These are phyloP conservation scores for Hipposideros armiger DNA, from an alignment of 2,113 vertebrate genomes.

Conservation along the genomic window DNA sequence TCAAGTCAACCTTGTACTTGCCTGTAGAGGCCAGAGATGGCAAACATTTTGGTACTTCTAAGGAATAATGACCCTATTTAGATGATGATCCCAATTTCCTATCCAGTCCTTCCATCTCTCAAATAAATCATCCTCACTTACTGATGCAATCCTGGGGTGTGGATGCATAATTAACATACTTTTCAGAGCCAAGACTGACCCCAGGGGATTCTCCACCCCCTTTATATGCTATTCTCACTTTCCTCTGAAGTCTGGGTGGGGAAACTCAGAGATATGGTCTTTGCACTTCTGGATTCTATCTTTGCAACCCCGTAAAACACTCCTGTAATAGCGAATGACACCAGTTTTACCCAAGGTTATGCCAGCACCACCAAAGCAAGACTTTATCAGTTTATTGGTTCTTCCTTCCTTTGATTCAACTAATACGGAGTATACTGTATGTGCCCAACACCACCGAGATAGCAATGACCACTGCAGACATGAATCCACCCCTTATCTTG, in stretches of 20 bases:
- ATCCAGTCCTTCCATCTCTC: not conserved
- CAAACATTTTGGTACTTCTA: not conserved
- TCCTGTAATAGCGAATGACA: too few relatives aligned
- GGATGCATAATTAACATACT: not conserved
- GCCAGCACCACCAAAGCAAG: not conserved
- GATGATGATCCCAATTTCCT: not conserved
- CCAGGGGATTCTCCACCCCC: not conserved
- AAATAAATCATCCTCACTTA: not conserved
- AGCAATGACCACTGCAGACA: not conserved
- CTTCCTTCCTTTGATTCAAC: not conserved
- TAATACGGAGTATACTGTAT: too few relatives aligned
- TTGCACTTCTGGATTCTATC: not conserved
- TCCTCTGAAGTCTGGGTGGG: not conserved
- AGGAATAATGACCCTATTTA: conserved; percentile 18
- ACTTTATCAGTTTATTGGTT: not conserved
- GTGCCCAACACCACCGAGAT: not conserved
- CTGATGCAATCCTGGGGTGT: not conserved
- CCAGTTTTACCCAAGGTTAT: not conserved
- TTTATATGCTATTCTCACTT: not conserved
- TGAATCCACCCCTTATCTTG: not conserved
- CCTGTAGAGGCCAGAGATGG: conserved; percentile 5
- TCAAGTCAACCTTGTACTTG: not conserved
- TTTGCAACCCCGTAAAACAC: not conserved
- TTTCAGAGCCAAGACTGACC: not conserved
- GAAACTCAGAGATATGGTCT: not conserved